Evolutionary conservation across 1,140 invertebrate species (phyloP).

Genomic region (Heliconius eleuchia): DNA sequence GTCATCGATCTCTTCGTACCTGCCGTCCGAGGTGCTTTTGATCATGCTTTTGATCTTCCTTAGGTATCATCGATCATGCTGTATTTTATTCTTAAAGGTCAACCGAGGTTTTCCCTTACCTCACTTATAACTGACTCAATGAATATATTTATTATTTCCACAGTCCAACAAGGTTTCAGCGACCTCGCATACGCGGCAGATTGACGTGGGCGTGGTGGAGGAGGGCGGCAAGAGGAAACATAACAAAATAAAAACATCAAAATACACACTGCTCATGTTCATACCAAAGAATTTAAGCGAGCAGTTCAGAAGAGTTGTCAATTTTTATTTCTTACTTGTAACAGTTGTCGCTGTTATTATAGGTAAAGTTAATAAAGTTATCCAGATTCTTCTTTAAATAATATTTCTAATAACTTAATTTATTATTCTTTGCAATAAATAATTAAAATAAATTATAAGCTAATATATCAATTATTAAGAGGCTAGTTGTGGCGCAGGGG

Average conservation of each 20-base stretch:
- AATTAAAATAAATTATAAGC: too few species aligned
- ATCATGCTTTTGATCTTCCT: too few species aligned
- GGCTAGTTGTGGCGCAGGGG: too few species aligned
- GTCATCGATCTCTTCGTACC: too few species aligned
- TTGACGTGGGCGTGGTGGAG: slow-evolving; percentile 81
- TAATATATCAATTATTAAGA: too few species aligned
- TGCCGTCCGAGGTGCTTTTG: too few species aligned
- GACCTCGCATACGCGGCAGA: slow-evolving; percentile 80
- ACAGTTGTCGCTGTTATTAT: slow-evolving; percentile 85
- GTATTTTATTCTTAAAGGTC: too few species aligned
- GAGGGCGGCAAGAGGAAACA: slow-evolving; percentile 73
- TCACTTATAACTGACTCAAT: too few species aligned
- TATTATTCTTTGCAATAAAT: too few species aligned
- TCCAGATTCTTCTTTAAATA: not conserved
- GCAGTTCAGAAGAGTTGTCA: slow-evolving; percentile 92
- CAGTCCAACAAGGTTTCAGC: slow-evolving; percentile 83
- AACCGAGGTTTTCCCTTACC: too few species aligned
- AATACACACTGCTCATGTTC: slow-evolving; percentile 91
- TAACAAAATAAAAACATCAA: slow-evolving; percentile 85
- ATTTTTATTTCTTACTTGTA: slow-evolving; percentile 92
- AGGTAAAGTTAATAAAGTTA: slow-evolving; percentile 78
- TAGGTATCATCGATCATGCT: too few species aligned
- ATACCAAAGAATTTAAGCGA: slow-evolving; percentile 92
- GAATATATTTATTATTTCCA: not conserved
- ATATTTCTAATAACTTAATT: slow-evolving; percentile 40